Evolutionary conservation across 1,140 invertebrate genomes (phyloP), one percentile per base, ranked within the genome.

Genomic region (Lepidurus arcticus): DNA sequence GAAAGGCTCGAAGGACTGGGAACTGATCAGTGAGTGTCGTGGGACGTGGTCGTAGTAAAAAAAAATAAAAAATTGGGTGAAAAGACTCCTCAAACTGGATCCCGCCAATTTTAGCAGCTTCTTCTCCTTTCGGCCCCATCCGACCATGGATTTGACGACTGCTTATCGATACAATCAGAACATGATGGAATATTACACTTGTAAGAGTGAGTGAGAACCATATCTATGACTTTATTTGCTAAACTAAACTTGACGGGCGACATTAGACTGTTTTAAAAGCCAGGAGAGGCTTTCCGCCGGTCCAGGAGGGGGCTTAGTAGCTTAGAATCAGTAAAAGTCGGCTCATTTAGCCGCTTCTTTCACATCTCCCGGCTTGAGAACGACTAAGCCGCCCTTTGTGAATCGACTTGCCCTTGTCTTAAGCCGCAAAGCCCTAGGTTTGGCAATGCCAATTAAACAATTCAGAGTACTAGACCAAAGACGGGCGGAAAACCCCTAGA

Each of bases 101-200:
- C 53, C 53, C 82, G n/a, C 43, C 82, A 82, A 81, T 76, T 82
- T 82, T 74, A 81, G 80, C 16, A 80, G 42, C 78, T 83, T 78
- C 81, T 83, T 80, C 80, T 81, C 77, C 79, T 81, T 79, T 76
- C 82, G 26, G 74, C 73, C 43, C 78, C 82, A 44, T 45, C 80
- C 82, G 80, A 81, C 80, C 53, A 94, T 97, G 91, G 94, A 97
- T 88, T 90, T 97, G 81, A 93, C 93, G 82, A 95, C 94, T 80
- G 94, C 94, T 80, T 97, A 97, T 85, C 90, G 95, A 83, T 97
- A 97, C 88, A 97, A 96, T 86, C 95, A 96, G 84, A 96, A 96
- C 86, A 97, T 97, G 94, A 97, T 97, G 95, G 95, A 97, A 88
- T 97, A 97, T 88, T 97, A 97, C 84, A 96, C 95, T 84, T 97